These are phyloP conservation scores for Meloidogyne hapla DNA, from an alignment of 1,140 invertebrate species.

Conservation along the genomic window DNA sequence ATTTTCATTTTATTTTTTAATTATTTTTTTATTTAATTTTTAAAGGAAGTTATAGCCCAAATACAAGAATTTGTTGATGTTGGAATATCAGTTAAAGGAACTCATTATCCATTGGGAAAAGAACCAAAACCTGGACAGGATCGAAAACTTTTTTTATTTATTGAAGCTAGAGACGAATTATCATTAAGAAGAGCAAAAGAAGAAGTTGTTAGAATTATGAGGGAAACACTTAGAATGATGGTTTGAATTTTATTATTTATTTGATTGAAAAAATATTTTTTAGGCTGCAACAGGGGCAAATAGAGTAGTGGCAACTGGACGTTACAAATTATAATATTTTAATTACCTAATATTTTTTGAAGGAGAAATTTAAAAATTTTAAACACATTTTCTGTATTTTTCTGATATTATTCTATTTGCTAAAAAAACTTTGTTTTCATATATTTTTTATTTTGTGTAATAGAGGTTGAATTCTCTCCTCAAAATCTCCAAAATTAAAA, in stretches of 20 bases:
- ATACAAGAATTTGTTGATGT: constrained; percentile 99
- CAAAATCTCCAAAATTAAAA: no score
- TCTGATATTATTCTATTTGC: neutral
- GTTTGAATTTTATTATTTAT: constrained; percentile 28
- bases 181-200: constrained; percentile 95
- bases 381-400: neutral
- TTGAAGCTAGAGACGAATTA: constrained; percentile 93
- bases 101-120: constrained; percentile 87
- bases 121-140: constrained; percentile 77
- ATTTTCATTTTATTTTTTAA: neutral
- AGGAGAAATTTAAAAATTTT: neutral
- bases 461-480: no score
- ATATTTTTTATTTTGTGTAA: no score
- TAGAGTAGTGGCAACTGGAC: constrained; percentile 14
- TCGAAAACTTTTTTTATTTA: constrained; percentile 93
- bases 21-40: constrained; percentile 32
- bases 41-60: constrained; percentile 87
- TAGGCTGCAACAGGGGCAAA: constrained; percentile 19
- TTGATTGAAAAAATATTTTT: neutral
- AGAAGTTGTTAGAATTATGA: constrained; percentile 94
- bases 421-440: no score
- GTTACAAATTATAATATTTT: constrained; percentile 24
- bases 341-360: no score
- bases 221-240: constrained; percentile 73
- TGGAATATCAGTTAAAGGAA: constrained; percentile 95